Evolutionary conservation across 1,140 invertebrate species (phyloP).

Genomic region (Rhysida immarginata): DNA sequence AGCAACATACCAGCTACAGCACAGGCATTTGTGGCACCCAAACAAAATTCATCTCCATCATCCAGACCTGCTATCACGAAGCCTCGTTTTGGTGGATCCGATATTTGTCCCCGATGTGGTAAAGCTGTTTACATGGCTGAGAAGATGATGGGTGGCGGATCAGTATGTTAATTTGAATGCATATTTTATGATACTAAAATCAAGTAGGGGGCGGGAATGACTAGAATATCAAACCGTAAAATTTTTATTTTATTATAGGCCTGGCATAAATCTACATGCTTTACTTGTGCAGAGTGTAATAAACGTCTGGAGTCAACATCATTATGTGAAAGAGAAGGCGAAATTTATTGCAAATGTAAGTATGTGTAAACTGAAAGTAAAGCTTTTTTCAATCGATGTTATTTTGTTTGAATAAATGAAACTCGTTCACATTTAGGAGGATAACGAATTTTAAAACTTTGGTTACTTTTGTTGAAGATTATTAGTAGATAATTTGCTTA

Average conservation of each 20-base stretch:
- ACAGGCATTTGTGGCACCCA: conserved; percentile 28
- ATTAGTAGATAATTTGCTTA: too few species aligned
- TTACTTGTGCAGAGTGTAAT: conserved; percentile 75
- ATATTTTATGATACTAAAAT: too few species aligned
- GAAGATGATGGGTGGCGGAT: conserved; percentile 79
- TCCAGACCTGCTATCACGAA: conserved; percentile 71
- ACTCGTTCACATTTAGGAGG: too few species aligned
- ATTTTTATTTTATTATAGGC: conserved; percentile 36
- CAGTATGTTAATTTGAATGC: conserved; percentile 53
- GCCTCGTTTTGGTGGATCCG: conserved; percentile 66
- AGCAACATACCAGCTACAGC: conserved; percentile 25
- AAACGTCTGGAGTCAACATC: conserved; percentile 83
- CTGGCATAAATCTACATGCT: conserved; percentile 72
- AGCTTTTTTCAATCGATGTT: too few species aligned
- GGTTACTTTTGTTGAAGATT: too few species aligned
- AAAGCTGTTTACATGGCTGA: conserved; percentile 85
- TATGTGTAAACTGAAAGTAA: too few species aligned
- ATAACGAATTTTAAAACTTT: too few species aligned
- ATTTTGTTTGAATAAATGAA: too few species aligned
- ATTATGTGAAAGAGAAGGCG: conserved; percentile 81
- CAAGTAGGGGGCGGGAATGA: too few species aligned
- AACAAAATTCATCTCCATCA: conserved; percentile 37
- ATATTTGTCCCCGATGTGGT: conserved; percentile 78
- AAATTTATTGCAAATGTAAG: conserved; percentile 84
- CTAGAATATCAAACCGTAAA: too few species aligned